A percentile compares a stretch with the other conserved stretches of the same genome.
Evolutionary conservation across 2,113 vertebrate genomes (phyloP).

Genomic region (Lamprologus callipterus): DNA sequence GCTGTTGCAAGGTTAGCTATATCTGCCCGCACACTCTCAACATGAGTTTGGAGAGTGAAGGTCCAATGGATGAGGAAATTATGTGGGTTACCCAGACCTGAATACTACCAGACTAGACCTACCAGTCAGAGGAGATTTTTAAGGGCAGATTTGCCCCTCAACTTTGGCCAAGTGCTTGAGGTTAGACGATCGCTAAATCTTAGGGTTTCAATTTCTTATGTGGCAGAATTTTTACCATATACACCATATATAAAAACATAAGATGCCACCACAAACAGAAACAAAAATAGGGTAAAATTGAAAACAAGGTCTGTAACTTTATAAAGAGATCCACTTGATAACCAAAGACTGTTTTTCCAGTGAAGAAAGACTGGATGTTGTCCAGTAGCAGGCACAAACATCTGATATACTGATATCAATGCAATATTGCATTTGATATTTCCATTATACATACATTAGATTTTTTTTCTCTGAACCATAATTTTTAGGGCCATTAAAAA

Average conservation of each 20-base stretch:
- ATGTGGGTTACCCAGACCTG: not conserved
- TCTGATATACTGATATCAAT: not conserved
- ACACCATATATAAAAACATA: not conserved
- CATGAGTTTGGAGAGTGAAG: not conserved
- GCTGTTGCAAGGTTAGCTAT: not conserved
- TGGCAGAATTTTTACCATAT: not conserved
- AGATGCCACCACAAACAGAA: rapidly evolving
- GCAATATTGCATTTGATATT: not conserved
- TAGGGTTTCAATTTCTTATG: not conserved
- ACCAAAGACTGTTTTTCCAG: not conserved
- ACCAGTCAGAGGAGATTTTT: not conserved
- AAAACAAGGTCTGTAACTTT: not conserved
- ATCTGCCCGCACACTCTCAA: not conserved
- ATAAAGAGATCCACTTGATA: not conserved
- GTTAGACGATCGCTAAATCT: rapidly evolving
- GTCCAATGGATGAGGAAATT: too few species aligned
- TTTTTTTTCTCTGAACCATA: not conserved
- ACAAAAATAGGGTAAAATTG: not conserved
- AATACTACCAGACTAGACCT: not conserved
- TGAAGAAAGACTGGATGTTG: not conserved
- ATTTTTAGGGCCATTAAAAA: not conserved
- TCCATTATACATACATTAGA: not conserved
- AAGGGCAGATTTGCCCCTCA: not conserved
- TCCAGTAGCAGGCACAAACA: not conserved
- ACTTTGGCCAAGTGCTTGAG: not conserved